Conservation (phyloP, 2,797 vertebrate species). For the Cephalopachus bancanus region DNA sequence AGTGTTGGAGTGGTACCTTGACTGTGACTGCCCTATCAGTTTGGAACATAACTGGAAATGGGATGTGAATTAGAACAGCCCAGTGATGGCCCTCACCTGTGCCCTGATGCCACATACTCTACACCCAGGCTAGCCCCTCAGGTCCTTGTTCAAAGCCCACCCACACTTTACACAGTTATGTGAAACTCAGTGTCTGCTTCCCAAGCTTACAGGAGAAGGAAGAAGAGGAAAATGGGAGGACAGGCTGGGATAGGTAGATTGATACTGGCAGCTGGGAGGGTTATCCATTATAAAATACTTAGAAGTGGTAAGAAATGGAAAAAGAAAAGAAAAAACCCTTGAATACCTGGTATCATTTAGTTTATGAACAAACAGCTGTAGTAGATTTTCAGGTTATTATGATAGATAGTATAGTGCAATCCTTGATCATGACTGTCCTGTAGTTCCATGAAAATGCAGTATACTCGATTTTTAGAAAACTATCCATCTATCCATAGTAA, state of each 20-base stretch:
- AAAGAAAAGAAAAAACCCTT: neutral
- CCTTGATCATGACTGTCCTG: neutral
- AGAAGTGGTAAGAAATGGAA: neutral
- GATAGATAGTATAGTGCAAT: neutral
- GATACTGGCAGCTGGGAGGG: neutral
- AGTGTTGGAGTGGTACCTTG: neutral
- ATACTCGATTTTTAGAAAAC: neutral
- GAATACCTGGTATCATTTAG: neutral
- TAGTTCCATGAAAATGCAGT: neutral
- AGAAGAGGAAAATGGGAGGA: neutral
- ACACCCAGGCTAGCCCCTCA: neutral
- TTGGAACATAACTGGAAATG: neutral
- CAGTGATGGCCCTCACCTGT: neutral
- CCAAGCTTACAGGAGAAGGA: neutral
- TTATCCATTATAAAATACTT: neutral
- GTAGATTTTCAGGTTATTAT: neutral
- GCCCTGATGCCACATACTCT: no score
- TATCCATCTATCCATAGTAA: neutral
- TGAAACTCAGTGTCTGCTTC: neutral
- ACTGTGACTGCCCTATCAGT: neutral
- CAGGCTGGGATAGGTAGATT: neutral
- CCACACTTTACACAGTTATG: fast-evolving
- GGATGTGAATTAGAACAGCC: neutral
- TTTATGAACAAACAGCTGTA: neutral
- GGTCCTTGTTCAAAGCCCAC: neutral